Base-by-base conservation (phyloP, 2,888 invertebrate genomes). In the Nomada ferruginata region DNA sequence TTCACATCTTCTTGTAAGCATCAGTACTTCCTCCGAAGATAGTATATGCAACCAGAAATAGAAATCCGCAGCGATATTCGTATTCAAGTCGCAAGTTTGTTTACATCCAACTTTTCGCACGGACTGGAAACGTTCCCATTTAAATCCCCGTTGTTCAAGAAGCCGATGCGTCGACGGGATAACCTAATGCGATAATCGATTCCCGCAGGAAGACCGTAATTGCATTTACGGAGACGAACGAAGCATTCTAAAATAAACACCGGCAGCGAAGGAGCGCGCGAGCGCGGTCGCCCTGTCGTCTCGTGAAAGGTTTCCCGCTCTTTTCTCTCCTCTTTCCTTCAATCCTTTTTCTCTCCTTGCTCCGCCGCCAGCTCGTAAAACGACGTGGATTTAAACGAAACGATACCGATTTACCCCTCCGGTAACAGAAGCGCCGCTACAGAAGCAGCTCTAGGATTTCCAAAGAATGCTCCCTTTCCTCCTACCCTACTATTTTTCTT, bases 181-280 rank as follows among this genome's bases (percentile, higher is more conserved):
- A 85, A 79, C 70, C 76, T 82, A 85, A 85, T 71, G 74, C 76
- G 76, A 84, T 84, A 85, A 85, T 85, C 85, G 85, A 85, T 85
- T 82, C 82, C 82, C 77, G 60, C 82, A 57, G 72, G 83, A 76
- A 78, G 75, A 70, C 61, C 74, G 84, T 85, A 85, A 85, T 85
- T 85, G 82, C 82, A 84, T 85, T 84, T 82, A 76, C 71, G 50
- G 65, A 76, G 76, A 55, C 84, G 76, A 77, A 76, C 73, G 85
- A 82, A 82, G 73, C 74, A 79, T 82, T 82, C 76, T 82, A 84
- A 85, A 84, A 85, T 84, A 84, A 85, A 84, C 82, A 85, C 63
- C 76, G 42, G 26, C 26, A 52, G 23, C 70, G 57, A n/a, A 53
- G 71, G 23, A 66, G 13, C 55, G 68, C 69, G 64, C 53, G 20